phyloP scores from a whole-genome alignment of 2,888 invertebrate genomes.

The Laspeyria flexula region DNA sequence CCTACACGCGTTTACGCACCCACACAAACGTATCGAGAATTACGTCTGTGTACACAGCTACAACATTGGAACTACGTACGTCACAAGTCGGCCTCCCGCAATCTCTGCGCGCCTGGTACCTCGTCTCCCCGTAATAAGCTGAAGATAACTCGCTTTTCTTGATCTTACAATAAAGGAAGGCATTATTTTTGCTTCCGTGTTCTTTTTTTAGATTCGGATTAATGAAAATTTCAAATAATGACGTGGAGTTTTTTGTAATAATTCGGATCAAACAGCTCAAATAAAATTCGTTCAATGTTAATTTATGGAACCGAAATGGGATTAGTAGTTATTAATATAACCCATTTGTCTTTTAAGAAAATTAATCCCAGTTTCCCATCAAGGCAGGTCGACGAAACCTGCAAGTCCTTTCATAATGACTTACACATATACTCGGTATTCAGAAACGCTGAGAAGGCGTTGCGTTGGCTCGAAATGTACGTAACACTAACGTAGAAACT shows the following conservation, averaged over 20 bases:
- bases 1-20: slow-evolving; percentile 73
- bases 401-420: slow-evolving; percentile 60
- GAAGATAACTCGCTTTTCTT: slow-evolving; percentile 83
- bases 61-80: slow-evolving; percentile 70
- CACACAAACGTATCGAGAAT: slow-evolving; percentile 50
- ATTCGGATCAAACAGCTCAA: neutral
- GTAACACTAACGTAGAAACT: slow-evolving; percentile 47
- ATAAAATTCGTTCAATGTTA: neutral
- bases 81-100: slow-evolving; percentile 73
- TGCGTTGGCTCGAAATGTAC: slow-evolving; percentile 33
- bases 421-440: slow-evolving; percentile 59
- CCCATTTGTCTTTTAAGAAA: slow-evolving; percentile 12
- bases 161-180: slow-evolving; percentile 71
- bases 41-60: slow-evolving; percentile 50
- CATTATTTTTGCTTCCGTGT: slow-evolving; percentile 73
- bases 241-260: neutral
- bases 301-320: neutral
- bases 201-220: slow-evolving; percentile 39
- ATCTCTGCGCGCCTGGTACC: slow-evolving; percentile 79
- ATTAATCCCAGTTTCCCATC: slow-evolving; percentile 38
- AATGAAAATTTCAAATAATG: slow-evolving; percentile 13
- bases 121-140: slow-evolving; percentile 83
- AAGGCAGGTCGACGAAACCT: slow-evolving; percentile 38
- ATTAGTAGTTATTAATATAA: slow-evolving; percentile 1
- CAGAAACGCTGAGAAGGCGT: slow-evolving; percentile 55